Base-by-base conservation (phyloP, 2,888 invertebrate genomes). In the Tortrix viridana region DNA sequence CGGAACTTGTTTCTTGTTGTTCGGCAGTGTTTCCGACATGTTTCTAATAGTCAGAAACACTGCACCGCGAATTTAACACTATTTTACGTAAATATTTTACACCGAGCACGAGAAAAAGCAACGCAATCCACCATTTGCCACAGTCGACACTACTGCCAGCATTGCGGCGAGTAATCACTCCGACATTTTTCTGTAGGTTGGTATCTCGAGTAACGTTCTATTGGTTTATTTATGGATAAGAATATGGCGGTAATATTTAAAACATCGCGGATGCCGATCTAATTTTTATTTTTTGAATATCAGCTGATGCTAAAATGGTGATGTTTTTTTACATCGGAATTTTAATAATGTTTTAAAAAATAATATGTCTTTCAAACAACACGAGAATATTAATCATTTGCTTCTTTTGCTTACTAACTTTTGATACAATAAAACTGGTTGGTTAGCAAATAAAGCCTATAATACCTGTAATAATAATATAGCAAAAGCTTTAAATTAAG, bases 21-120 rank as follows among this genome's bases (percentile, higher is more conserved):
- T 90, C 80, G 93, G 92, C 89, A 93, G 92, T 88, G 92, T 92
- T 89, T 93, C 93, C 88, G 93, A 93, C 93, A 93, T 93, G 88
- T 91, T 92, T 88, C 72, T 80, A 74, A 79, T 77, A 81, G 91
- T 89, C 92, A 92, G 92, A 92, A 92, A 92, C 92, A 92, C 92
- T 84, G 91, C 91, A 83, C 86, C 82, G 80, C 84, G 77, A 88
- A 86, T 84, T 85, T 86, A 82, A 81, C 92, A 92, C 89, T 87
- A 90, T 92, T 92, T 93, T 93, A 92, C 92, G 92, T 92, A 92
- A 92, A 92, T 92, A 92, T 92, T 92, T 92, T 89, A 90, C 88
- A 90, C 89, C 84, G 92, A 90, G 91, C 92, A 90, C 92, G 86
- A 85, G 89, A 92, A 91, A 92, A 92, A 89, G 92, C 81, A 91